phyloP scores from a whole-genome alignment of 2,888 invertebrate genomes.

The Cephus runcator region DNA sequence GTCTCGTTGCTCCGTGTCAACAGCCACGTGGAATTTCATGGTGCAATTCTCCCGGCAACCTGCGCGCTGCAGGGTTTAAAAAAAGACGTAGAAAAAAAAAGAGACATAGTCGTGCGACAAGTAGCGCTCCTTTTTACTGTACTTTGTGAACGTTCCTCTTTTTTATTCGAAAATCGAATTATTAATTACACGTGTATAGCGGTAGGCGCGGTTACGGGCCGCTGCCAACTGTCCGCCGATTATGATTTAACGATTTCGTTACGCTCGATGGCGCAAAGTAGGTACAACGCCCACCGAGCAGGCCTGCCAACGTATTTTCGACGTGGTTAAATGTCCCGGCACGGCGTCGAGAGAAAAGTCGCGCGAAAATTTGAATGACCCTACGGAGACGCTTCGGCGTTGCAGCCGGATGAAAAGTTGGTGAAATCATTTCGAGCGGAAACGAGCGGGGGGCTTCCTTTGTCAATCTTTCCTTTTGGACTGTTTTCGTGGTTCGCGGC shows the following conservation, averaged over 20 bases:
- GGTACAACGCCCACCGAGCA: not conserved
- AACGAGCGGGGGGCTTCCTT: not conserved
- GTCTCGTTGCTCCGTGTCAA: not conserved
- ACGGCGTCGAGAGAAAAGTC: too few species aligned
- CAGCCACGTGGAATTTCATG: not conserved
- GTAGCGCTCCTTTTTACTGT: too few species aligned
- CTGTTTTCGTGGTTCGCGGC: slow-evolving; percentile 28
- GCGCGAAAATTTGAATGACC: not conserved
- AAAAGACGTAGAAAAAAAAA: not conserved
- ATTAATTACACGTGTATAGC: slow-evolving; percentile 38
- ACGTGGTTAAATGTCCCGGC: too few species aligned
- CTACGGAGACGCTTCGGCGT: not conserved
- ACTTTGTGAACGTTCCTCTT: too few species aligned
- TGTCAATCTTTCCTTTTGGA: not conserved
- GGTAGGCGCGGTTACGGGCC: slow-evolving; percentile 23
- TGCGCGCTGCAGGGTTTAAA: too few species aligned
- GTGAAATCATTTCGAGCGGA: not conserved
- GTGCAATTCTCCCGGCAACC: not conserved
- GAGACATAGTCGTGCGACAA: not conserved
- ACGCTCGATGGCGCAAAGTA: slow-evolving; percentile 27
- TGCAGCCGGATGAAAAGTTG: not conserved
- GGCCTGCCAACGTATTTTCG: not conserved
- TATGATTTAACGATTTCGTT: slow-evolving; percentile 48
- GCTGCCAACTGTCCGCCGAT: slow-evolving; percentile 34
- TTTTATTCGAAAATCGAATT: slow-evolving; percentile 29